Percentiles rank a stretch among this genome's conserved stretches.
Evolutionary conservation across 2,113 vertebrate genomes (phyloP).

Genomic region (Neolamprologus ventralis): DNA sequence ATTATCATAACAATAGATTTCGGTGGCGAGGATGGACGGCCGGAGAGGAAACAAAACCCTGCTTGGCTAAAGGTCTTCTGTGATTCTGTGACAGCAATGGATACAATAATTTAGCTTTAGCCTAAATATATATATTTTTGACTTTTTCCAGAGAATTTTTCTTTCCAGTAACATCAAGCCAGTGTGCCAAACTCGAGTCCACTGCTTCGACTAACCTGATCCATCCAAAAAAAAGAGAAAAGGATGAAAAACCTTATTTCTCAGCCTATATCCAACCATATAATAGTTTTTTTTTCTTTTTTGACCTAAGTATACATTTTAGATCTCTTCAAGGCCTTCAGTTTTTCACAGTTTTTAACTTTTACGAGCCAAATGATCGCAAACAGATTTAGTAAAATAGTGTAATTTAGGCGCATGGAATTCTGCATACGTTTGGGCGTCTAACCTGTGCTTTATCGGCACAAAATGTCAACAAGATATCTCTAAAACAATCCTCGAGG

Average conservation of each 20-base stretch:
- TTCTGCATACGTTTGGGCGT: background rate
- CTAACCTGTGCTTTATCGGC: background rate
- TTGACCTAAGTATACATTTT: background rate
- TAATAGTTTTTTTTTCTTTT: background rate
- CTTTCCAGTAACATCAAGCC: background rate
- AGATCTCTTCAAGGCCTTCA: background rate
- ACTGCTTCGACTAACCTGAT: background rate
- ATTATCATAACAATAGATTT: slow-evolving; percentile 70
- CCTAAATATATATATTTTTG: background rate
- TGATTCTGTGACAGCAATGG: slow-evolving; percentile 5
- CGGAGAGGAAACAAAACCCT: background rate
- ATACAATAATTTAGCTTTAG: background rate
- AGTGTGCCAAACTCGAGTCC: background rate
- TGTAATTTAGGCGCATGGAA: background rate
- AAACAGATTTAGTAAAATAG: background rate
- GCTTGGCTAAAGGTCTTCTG: slow-evolving; percentile 32
- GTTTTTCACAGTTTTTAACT: background rate
- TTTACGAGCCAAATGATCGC: background rate
- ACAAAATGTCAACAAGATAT: background rate
- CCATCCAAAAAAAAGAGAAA: background rate
- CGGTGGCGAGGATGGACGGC: slow-evolving; percentile 40
- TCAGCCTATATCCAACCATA: background rate
- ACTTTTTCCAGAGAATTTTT: background rate
- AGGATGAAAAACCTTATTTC: background rate
- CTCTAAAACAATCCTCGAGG: background rate